Percentiles rank a stretch among this genome's conserved stretches.
Evolutionary conservation across 2,113 vertebrate genomes (phyloP).

Genomic region (Globicephala melas): DNA sequence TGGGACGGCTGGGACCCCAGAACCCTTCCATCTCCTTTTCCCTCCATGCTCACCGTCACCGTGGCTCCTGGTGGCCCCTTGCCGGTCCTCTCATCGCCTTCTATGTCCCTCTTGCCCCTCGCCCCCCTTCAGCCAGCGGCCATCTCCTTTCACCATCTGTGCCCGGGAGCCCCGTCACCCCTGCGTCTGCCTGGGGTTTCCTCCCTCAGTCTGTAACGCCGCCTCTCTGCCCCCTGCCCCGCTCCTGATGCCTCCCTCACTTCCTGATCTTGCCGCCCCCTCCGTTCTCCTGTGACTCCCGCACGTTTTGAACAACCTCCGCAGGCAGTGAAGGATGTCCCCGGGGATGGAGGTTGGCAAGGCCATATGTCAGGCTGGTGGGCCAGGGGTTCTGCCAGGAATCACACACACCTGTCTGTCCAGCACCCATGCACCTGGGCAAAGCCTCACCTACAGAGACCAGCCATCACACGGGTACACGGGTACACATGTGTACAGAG

Average conservation of each 20-base stretch:
- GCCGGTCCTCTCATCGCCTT: neutral
- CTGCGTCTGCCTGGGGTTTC: neutral
- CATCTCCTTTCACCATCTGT: neutral
- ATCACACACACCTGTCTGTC: neutral
- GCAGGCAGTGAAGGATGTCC: neutral
- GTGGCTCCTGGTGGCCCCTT: neutral
- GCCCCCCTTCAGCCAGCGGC: rapidly evolving
- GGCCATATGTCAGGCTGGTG: neutral
- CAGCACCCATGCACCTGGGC: rapidly evolving
- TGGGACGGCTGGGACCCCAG: neutral
- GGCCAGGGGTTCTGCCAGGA: too few species aligned
- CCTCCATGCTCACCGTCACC: neutral
- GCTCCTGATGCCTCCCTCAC: neutral
- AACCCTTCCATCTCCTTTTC: neutral
- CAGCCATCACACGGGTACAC: rapidly evolving
- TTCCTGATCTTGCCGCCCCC: neutral
- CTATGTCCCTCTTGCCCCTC: neutral
- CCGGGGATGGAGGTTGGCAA: neutral
- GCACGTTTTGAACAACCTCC: neutral
- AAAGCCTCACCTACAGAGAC: neutral
- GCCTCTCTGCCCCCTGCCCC: rapidly evolving
- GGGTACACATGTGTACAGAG: rapidly evolving
- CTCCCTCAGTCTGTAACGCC: neutral
- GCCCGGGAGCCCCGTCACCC: neutral
- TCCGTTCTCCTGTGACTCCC: neutral